A percentile compares a stretch with the other conserved stretches of the same genome.
Conservation (phyloP, 2,797 vertebrate species). For the Bovichtus variegatus region DNA sequence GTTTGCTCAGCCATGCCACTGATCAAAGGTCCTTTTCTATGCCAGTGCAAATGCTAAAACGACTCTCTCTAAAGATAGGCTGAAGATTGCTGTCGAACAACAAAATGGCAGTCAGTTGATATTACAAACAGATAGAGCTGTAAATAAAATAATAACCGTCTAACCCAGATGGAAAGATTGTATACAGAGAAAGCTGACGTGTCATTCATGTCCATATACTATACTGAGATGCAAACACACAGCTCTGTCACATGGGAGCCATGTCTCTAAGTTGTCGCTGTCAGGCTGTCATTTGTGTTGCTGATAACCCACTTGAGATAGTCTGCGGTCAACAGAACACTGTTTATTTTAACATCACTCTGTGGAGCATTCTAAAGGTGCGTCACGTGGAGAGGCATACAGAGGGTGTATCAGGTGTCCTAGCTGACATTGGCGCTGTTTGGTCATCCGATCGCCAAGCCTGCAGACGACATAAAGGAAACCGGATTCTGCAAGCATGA, state of each 20-base stretch:
- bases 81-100: conserved; percentile 27
- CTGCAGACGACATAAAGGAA: conserved; percentile 68
- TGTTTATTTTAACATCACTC: conserved; percentile 52
- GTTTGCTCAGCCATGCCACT: conserved; percentile 77
- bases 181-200: conserved; percentile 32
- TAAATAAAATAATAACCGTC: conserved; percentile 44
- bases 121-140: conserved; percentile 31
- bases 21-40: conserved; percentile 71
- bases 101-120: conserved; percentile 33
- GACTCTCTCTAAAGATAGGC: conserved; percentile 17
- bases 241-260: conserved; percentile 55
- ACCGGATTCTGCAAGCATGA: conserved; percentile 72
- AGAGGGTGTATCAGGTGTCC: conserved; percentile 61
- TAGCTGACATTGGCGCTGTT: conserved; percentile 54
- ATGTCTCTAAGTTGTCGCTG: conserved; percentile 43
- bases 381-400: conserved; percentile 12
- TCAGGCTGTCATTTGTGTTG: conserved; percentile 53
- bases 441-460: conserved; percentile 73
- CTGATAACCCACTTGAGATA: conserved; percentile 59
- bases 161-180: conserved; percentile 18
- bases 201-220: conserved; percentile 57
- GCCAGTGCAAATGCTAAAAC: conserved; percentile 37
- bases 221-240: conserved; percentile 41
- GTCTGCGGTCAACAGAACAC: conserved; percentile 49
- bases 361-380: conserved; percentile 33